Percentiles rank a stretch among this genome's conserved stretches.
Evolutionary conservation across 2,797 vertebrate species (phyloP).

Genomic region (Gambusia yucatana): DNA sequence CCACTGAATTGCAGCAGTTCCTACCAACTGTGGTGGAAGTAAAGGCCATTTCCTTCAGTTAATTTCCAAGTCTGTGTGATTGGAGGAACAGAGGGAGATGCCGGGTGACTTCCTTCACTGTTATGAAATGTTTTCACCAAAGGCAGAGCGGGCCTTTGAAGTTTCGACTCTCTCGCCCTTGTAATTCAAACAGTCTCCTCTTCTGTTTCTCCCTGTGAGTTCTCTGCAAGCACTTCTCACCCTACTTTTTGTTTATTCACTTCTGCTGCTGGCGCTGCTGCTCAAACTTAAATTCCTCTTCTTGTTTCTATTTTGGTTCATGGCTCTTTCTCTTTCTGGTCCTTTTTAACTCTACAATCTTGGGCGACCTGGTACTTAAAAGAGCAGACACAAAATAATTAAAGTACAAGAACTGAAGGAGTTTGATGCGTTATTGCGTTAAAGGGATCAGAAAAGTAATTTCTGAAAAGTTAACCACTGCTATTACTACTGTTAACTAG

Average conservation of each 20-base stretch:
- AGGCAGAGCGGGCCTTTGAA: slow-evolving; percentile 71
- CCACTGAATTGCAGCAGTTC: slow-evolving; percentile 38
- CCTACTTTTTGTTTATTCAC: slow-evolving; percentile 49
- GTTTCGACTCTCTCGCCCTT: slow-evolving; percentile 57
- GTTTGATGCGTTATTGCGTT: neutral
- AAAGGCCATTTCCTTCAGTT: slow-evolving; percentile 68
- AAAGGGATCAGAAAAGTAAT: neutral
- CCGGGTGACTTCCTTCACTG: slow-evolving; percentile 69
- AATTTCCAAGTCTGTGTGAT: slow-evolving; percentile 74
- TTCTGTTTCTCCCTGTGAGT: slow-evolving; percentile 59
- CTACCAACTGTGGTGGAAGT: slow-evolving; percentile 54
- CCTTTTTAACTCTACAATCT: slow-evolving; percentile 9
- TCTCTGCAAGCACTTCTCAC: slow-evolving; percentile 50
- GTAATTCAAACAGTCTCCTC: slow-evolving; percentile 61
- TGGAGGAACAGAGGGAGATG: slow-evolving; percentile 62
- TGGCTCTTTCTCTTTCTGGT: slow-evolving; percentile 6
- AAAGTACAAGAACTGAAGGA: neutral
- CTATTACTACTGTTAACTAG: too few species aligned
- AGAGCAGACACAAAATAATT: neutral
- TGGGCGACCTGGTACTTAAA: neutral
- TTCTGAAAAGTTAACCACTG: too few species aligned
- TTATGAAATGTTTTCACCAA: slow-evolving; percentile 71
- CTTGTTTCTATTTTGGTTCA: slow-evolving; percentile 38
- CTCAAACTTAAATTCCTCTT: slow-evolving; percentile 34
- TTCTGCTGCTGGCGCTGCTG: slow-evolving; percentile 18